These are phyloP conservation scores for Planiliza haematocheilus DNA, from an alignment of 2,113 vertebrate species.

Conservation along the genomic window DNA sequence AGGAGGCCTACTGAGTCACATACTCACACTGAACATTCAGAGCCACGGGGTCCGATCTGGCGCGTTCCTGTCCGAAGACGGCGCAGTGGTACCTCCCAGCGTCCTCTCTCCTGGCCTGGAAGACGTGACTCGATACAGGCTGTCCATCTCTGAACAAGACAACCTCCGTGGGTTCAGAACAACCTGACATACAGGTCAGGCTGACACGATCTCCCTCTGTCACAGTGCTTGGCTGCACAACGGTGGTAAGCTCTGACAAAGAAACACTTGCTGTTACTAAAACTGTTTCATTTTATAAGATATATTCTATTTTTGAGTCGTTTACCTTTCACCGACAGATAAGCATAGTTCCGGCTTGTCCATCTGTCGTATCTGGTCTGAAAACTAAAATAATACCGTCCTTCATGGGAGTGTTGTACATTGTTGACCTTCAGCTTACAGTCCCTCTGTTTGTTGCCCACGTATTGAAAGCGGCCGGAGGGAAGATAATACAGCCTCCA, in stretches of 20 bases:
- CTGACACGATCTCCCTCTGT: constrained; percentile 48
- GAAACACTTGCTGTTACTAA: not conserved
- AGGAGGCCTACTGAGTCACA: too few species aligned
- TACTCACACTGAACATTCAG: constrained; percentile 71
- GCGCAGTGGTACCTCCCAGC: constrained; percentile 66
- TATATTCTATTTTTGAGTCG: not conserved
- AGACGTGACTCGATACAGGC: not conserved
- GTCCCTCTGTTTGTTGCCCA: not conserved
- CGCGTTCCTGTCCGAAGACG: not conserved
- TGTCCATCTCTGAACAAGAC: constrained; percentile 63
- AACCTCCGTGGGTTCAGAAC: not conserved
- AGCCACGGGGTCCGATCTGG: constrained; percentile 35
- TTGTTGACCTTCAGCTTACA: constrained; percentile 61
- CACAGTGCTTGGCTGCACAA: constrained; percentile 46
- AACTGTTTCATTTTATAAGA: not conserved
- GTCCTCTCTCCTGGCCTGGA: constrained; percentile 51
- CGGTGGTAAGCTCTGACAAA: constrained; percentile 52
- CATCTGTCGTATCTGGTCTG: fast-evolving
- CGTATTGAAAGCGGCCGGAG: constrained; percentile 27
- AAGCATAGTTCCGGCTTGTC: fast-evolving
- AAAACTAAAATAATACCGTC: constrained; percentile 51
- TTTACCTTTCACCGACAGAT: constrained; percentile 61
- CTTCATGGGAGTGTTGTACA: constrained; percentile 34
- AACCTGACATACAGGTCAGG: constrained; percentile 47
- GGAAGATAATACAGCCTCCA: fast-evolving